Evolutionary conservation across 2,888 invertebrate genomes (phyloP).

Genomic region (Ephialtes manifestator): DNA sequence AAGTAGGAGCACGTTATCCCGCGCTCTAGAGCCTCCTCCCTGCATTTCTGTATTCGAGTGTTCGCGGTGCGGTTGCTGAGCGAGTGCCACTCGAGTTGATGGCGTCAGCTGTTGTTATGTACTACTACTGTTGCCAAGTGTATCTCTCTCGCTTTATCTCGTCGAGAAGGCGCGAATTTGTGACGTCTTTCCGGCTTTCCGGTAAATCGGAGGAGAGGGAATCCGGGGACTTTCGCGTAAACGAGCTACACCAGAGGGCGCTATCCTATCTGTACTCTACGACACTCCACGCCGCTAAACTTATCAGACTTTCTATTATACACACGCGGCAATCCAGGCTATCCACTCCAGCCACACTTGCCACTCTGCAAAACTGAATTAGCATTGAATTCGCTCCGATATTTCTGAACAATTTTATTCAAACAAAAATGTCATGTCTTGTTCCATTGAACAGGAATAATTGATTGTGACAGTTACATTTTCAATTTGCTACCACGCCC

Average conservation of each 20-base stretch:
- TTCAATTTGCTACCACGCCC: too few relatives aligned
- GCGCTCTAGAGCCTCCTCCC: slow-evolving; percentile 22
- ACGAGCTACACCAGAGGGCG: background rate
- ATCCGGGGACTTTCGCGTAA: background rate
- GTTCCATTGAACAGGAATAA: background rate
- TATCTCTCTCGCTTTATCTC: slow-evolving; percentile 61
- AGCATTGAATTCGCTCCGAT: slow-evolving; percentile 36
- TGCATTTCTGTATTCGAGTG: slow-evolving; percentile 70
- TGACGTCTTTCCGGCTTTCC: slow-evolving; percentile 51
- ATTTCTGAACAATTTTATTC: slow-evolving; percentile 16
- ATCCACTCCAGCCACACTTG: slow-evolving; percentile 10
- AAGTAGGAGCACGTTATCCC: slow-evolving; percentile 74
- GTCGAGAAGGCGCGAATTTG: slow-evolving; percentile 56
- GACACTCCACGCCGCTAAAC: slow-evolving; percentile 50
- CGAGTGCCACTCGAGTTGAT: slow-evolving; percentile 79
- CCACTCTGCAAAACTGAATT: slow-evolving; percentile 60
- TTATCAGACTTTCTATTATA: slow-evolving; percentile 72
- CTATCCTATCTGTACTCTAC: slow-evolving; percentile 24
- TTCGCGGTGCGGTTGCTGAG: slow-evolving; percentile 45
- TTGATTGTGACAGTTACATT: background rate
- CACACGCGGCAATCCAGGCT: slow-evolving; percentile 25
- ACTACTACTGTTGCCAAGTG: slow-evolving; percentile 78
- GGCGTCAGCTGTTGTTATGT: slow-evolving; percentile 85
- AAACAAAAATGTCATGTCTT: background rate
- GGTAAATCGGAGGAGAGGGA: background rate